Percentiles rank a stretch among this genome's conserved stretches.
phyloP scores from a whole-genome alignment of 2,888 invertebrate genomes.

The Thecocarcelia acutangulata region DNA sequence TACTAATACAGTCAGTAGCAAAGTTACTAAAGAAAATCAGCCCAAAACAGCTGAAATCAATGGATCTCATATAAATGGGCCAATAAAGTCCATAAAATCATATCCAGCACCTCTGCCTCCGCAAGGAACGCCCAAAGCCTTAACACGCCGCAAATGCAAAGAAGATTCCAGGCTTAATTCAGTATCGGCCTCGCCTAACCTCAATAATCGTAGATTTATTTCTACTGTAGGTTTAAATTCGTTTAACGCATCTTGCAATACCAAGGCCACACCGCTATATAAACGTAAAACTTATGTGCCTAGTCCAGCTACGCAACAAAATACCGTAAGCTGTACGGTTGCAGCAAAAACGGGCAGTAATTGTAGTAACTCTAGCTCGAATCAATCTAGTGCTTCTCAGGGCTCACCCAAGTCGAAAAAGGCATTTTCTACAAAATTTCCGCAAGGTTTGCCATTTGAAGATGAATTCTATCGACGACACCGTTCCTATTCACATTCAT shows the following conservation, averaged over 20 bases:
- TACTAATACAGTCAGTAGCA: slow-evolving; percentile 72
- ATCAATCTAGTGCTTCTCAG: slow-evolving; percentile 78
- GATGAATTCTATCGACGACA: slow-evolving; percentile 79
- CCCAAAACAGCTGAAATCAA: slow-evolving; percentile 69
- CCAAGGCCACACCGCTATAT: slow-evolving; percentile 59
- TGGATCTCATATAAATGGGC: slow-evolving; percentile 59
- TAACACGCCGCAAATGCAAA: slow-evolving; percentile 73
- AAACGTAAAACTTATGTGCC: slow-evolving; percentile 63
- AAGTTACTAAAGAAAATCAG: slow-evolving; percentile 79
- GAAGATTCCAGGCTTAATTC: slow-evolving; percentile 75
- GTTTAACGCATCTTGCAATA: slow-evolving; percentile 59
- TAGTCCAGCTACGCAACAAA: not conserved
- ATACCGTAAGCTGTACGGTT: not conserved
- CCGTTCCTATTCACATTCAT: slow-evolving; percentile 80
- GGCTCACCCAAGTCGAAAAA: slow-evolving; percentile 79
- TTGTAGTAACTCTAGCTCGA: slow-evolving; percentile 74
- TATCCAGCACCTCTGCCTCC: slow-evolving; percentile 76
- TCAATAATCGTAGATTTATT: slow-evolving; percentile 70
- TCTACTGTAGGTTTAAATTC: slow-evolving; percentile 66
- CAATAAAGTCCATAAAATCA: slow-evolving; percentile 72
- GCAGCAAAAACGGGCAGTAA: slow-evolving; percentile 71
- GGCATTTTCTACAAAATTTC: slow-evolving; percentile 80
- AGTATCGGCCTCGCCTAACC: slow-evolving; percentile 73
- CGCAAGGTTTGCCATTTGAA: slow-evolving; percentile 81
- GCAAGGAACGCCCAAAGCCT: slow-evolving; percentile 70